Conservation (phyloP, 1,140 invertebrate species). For the Drosophila orosa region DNA sequence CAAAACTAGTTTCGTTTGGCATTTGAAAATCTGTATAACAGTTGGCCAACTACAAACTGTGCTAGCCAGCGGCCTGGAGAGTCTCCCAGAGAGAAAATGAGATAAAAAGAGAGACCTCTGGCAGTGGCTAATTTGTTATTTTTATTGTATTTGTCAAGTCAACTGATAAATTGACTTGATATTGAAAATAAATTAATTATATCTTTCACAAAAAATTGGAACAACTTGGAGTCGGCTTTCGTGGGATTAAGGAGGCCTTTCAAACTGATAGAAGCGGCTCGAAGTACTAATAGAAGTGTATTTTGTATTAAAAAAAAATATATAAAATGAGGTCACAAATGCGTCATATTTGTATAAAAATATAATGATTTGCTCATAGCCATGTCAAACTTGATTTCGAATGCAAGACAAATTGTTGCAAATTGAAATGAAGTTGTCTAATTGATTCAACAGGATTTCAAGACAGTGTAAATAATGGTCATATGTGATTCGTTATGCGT, state of each 20-base stretch:
- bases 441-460: constrained; percentile 29
- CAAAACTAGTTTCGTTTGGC: constrained; percentile 76
- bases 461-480: not conserved
- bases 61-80: constrained; percentile 33
- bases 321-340: constrained; percentile 43
- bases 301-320: constrained; percentile 12
- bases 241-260: constrained; percentile 31
- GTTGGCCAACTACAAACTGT: constrained; percentile 48
- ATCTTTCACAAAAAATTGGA: constrained; percentile 59
- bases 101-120: constrained; percentile 10
- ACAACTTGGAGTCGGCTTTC: constrained; percentile 29
- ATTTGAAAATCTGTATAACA: constrained; percentile 57
- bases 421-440: constrained; percentile 42
- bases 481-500: constrained; percentile 11
- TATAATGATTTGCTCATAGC: constrained; percentile 2
- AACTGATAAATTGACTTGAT: constrained; percentile 82
- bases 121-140: constrained; percentile 62
- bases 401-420: constrained; percentile 33
- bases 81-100: not conserved
- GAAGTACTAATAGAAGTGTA: constrained; percentile 11
- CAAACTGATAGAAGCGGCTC: constrained; percentile 15
- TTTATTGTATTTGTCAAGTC: constrained; percentile 79
- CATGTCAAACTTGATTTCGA: constrained; percentile 1
- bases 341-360: constrained; percentile 35
- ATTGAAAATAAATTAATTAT: constrained; percentile 83